Percentiles rank a stretch among this genome's conserved stretches.
Evolutionary conservation across 2,888 invertebrate genomes (phyloP).

Genomic region (Tetragnatha montana): DNA sequence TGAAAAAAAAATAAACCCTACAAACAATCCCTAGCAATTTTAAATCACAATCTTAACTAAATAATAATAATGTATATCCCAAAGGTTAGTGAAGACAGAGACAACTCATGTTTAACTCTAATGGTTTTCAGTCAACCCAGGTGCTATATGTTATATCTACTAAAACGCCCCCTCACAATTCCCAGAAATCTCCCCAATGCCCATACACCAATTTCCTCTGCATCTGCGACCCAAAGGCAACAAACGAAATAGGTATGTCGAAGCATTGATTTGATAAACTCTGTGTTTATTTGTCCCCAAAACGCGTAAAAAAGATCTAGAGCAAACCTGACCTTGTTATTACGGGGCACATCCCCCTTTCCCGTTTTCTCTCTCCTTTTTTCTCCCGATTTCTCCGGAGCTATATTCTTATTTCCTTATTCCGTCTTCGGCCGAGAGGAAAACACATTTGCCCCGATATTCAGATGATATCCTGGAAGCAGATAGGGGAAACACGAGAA

Average conservation of each 20-base stretch:
- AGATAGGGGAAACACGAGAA: neutral
- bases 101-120: too few species aligned
- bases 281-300: slow-evolving; percentile 37
- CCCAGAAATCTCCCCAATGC: neutral
- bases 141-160: neutral
- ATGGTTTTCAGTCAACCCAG: too few species aligned
- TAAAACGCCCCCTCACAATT: neutral
- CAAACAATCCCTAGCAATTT: too few species aligned
- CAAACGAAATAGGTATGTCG: slow-evolving; percentile 19
- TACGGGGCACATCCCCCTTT: neutral
- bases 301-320: slow-evolving; percentile 21
- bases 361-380: neutral
- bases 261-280: slow-evolving; percentile 25
- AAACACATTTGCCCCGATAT: slow-evolving; percentile 32
- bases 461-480: slow-evolving; percentile 34
- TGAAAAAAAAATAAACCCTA: too few species aligned
- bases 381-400: neutral
- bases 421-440: neutral
- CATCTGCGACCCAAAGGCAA: neutral
- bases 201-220: neutral
- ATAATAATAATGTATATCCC: too few species aligned
- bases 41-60: too few species aligned
- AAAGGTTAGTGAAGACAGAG: too few species aligned
- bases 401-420: neutral
- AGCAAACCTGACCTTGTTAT: slow-evolving; percentile 42